Percentiles rank a stretch among this genome's conserved stretches.
Conservation (phyloP, 2,113 vertebrate species). For the human region DNA sequence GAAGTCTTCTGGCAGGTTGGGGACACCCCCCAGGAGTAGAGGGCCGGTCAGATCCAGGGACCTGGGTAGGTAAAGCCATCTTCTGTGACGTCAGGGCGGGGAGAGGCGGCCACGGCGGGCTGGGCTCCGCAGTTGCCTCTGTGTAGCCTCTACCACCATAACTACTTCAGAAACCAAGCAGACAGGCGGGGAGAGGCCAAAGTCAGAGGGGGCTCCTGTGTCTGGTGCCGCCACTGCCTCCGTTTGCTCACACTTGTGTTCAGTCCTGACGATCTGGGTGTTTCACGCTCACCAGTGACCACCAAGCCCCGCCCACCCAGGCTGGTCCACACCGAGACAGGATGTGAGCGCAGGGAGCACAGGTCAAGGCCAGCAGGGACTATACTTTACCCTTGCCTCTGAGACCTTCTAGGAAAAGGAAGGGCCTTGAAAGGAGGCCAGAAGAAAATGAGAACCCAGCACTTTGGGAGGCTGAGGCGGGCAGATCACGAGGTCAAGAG, state of each 20-base stretch:
- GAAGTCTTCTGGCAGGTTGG: constrained; percentile 96
- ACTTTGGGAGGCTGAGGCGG: too few species aligned
- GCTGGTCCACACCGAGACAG: fast-evolving
- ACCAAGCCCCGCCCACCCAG: fast-evolving
- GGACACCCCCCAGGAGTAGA: constrained; percentile 94
- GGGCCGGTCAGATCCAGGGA: constrained; percentile 97
- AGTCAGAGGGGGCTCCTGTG: fast-evolving
- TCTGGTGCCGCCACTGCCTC: fast-evolving
- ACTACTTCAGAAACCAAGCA: fast-evolving
- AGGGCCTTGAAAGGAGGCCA: too few species aligned
- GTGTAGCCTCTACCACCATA: fast-evolving
- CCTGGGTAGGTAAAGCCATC: constrained; percentile 80
- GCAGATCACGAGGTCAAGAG: too few species aligned
- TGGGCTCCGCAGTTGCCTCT: fast-evolving
- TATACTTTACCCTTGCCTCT: fast-evolving
- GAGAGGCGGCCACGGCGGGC: fast-evolving
- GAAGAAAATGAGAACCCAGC: fast-evolving
- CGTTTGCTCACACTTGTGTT: fast-evolving
- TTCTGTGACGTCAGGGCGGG: fast-evolving
- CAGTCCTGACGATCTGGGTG: fast-evolving
- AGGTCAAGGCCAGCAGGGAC: fast-evolving
- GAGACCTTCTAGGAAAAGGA: too few species aligned
- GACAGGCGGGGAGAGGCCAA: fast-evolving
- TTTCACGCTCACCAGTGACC: fast-evolving
- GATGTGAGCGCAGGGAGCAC: fast-evolving